Evolutionary conservation across 2,797 vertebrate genomes (phyloP), one percentile per base, ranked within the genome.

Genomic region (Chiroxiphia lanceolata): DNA sequence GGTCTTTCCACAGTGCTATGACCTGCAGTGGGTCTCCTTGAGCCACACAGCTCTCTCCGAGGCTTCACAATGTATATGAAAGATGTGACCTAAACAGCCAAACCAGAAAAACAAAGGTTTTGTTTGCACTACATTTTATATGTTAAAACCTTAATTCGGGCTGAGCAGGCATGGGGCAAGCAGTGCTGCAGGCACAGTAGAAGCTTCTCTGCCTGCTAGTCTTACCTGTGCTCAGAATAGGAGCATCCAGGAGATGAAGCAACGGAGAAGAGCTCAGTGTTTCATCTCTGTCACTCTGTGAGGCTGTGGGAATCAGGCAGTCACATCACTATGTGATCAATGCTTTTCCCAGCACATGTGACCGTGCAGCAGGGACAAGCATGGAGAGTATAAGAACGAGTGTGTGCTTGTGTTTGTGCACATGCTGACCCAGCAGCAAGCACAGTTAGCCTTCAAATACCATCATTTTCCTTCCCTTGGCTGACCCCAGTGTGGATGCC

Each of bases 41-140:
- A 67, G 22, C 29, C 64, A 72, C 42, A n/a, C 6, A 50, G 21
- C 3, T 22, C 10, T 8, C 27, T 54, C 44, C 15, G 31, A 53
- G 21, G 44, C 31, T 7, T 33, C 71, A 27, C 0, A 0, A 13
- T 23, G 13, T 16, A 13, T 44, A 14, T 34, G 15, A 61, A 77
- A 71, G 42, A 25, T 8, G 18, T 13, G 26, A 71, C 29, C 6
- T 19, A 29, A 51, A 45, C 9, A 60, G 12, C 10, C 33, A 89
- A 72, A 72, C 11, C 34, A 76, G 64, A 67, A 61, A 25, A 80
- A 19, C 40, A 45, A 76, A 63, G 22, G 27, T 18, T 85, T 71
- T 0, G 1, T 10, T 5, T 18, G 10, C 51, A 26, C 13, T 22
- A 15, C 0, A 0, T 29, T 75, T 45, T 33, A 13, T 18, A 23